Conservation (phyloP, 2,113 vertebrate species). For the Protomyctophum bolini region DNA sequence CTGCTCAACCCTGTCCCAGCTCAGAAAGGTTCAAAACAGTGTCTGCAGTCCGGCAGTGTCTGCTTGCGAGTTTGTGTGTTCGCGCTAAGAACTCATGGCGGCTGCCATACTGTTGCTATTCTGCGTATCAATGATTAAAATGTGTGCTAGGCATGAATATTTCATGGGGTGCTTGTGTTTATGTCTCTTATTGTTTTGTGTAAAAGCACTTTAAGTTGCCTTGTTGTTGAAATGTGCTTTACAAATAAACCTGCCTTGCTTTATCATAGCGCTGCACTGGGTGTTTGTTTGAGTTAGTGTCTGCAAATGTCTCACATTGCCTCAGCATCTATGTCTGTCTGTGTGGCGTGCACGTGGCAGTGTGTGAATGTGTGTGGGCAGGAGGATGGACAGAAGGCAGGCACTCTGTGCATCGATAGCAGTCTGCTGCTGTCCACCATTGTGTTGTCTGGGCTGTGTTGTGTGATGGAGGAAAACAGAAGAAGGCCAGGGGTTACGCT, state of each 20-base stretch:
- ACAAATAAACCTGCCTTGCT: too few relatives aligned
- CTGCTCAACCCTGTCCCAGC: not conserved
- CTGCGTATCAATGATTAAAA: constrained; percentile 69
- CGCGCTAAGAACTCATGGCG: not conserved
- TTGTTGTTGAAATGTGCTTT: too few relatives aligned
- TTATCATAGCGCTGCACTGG: too few relatives aligned
- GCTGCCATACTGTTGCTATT: constrained; percentile 46
- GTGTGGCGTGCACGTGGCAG: constrained; percentile 1
- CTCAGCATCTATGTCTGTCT: constrained; percentile 38
- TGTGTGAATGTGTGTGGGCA: not conserved
- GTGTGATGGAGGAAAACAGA: constrained; percentile 52
- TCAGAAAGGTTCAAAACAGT: not conserved
- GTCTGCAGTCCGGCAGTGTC: too few relatives aligned
- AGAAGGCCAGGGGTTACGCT: constrained; percentile 49
- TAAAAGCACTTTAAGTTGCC: too few relatives aligned
- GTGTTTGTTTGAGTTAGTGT: constrained; percentile 37
- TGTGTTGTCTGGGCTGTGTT: constrained; percentile 57
- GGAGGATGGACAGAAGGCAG: constrained; percentile 41
- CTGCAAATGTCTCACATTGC: constrained; percentile 47
- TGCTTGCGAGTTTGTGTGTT: not conserved
- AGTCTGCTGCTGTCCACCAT: constrained; percentile 58
- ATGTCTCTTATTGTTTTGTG: not conserved
- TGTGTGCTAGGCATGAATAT: constrained; percentile 62
- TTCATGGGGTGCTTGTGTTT: constrained; percentile 55
- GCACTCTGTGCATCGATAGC: constrained; percentile 55